Base-by-base conservation (phyloP, 2,113 vertebrate species). In the Tympanuchus pallidicinctus region DNA sequence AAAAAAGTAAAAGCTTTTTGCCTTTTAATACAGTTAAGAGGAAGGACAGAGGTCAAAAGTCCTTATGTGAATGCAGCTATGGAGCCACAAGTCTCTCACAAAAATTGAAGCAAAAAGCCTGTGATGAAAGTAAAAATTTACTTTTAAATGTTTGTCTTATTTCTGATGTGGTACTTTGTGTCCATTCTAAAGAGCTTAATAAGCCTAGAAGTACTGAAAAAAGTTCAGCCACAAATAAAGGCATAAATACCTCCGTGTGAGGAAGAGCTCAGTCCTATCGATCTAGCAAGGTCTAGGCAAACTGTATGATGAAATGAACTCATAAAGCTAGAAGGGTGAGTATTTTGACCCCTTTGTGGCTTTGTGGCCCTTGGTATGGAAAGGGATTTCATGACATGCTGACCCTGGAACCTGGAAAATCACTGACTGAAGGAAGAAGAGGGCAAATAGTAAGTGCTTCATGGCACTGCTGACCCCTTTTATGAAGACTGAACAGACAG, bases 11-110 rank as follows among this genome's bases (percentile, higher is more conserved):
- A 93, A 83, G 14, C 13, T 56, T 88, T 92, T 77, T 82, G 40
- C 28, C 32, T 86, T 94, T 90, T 91, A 75, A 92, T 87, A 73
- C 14, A 85, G 66, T 78, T 92, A 71, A 30, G 36, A 90, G 65
- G 69, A 90, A 92, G 28, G 87, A 92, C 8, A 87, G 48, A 82
- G 75, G 89, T 92, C 59, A 91, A 83, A 94, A 78, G 27, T 50
- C 50, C 56, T 73, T 63, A 36, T 83, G 65, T 78, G 43, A 88
- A 64, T 88, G 80, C 57, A 86, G 17, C 36, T 61, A 60, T 40
- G 43, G 47, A 90, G 65, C 28, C 88, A 73, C 36, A 94, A 59
- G 13, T 69, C 19, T 93, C 16, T 82, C 25, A 57, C 28, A 59
- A 71, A 91, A 94, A 82, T 42, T 54, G 74, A 90, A 67, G 61